Evolutionary conservation across 2,113 vertebrate species (phyloP), one percentile per base, ranked within the genome.

Genomic region (Tringa solitaria): DNA sequence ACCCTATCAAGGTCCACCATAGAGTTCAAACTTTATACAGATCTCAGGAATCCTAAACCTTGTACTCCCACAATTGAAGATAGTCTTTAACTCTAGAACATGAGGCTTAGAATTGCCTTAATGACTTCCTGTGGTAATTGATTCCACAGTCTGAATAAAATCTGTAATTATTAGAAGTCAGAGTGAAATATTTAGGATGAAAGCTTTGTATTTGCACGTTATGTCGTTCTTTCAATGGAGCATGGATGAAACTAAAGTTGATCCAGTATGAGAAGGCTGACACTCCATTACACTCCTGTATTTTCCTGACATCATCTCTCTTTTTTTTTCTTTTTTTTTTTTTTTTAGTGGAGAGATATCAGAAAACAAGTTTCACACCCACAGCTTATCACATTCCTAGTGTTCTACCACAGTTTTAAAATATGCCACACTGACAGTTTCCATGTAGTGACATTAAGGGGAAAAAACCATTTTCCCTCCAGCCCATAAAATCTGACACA

Each of bases 331-430:
- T 26, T 50, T 46, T 6, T 21, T 9, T 46, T 51, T 84, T 63
- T 41, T 56, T 22, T 2, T 2, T 35, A 54, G 7, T 26, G 24
- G 19, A 56, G 19, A 82, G 33, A 61, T 68, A 69, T 73, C 75
- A 69, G 72, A 79, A 94, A 79, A 51, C 67, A 88, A 65, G 33
- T 85, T 93, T 95, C 89, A 90, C 80, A 93, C 84, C 50, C 84
- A 63, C 60, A 86, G 68, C 28, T 86, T 41, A 70, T 57, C 72
- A 80, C 28, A 81, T 84, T 90, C 45, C n/a, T 65, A 57, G 28
- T 61, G 28, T 77, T 90, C 56, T 74, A 89, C n/a, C n/a, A 86
- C 54, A 60, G 89, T 81, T 78, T 87, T 70, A 20, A 92, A 93
- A 88, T 60, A 83, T 17, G 7, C 50, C 1, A 0, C 19, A 54